Conservation (phyloP, 2,888 invertebrate species). For the Marasmarcha lunaedactyla region DNA sequence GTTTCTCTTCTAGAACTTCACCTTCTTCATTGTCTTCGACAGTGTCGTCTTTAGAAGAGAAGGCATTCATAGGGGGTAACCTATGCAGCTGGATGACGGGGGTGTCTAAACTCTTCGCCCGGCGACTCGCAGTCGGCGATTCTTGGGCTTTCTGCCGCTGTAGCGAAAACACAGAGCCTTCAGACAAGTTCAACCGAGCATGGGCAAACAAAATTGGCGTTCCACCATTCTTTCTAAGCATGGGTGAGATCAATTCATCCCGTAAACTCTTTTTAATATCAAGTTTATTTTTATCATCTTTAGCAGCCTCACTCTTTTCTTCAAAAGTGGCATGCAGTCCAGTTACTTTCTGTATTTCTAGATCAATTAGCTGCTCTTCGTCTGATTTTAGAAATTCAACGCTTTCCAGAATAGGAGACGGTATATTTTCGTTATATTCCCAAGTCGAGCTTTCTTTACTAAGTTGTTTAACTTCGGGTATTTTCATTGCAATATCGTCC, state of each 20-base stretch:
- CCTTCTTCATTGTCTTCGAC: conserved; percentile 81
- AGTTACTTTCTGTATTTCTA: conserved; percentile 68
- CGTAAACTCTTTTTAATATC: conserved; percentile 68
- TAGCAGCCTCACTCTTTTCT: conserved; percentile 33
- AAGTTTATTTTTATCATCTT: conserved; percentile 33
- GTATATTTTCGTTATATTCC: conserved; percentile 75
- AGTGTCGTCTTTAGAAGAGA: conserved; percentile 91
- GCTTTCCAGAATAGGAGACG: conserved; percentile 73
- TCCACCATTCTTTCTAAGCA: conserved; percentile 78
- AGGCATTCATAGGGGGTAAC: conserved; percentile 85
- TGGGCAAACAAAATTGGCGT: conserved; percentile 84
- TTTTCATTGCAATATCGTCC: conserved; percentile 75
- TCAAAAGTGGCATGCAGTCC: conserved; percentile 42
- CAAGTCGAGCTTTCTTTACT: conserved; percentile 69
- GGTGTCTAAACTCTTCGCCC: conserved; percentile 87
- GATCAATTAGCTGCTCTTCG: conserved; percentile 66
- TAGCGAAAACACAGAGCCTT: conserved; percentile 83
- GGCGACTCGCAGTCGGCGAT: conserved; percentile 79
- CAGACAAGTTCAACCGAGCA: conserved; percentile 83
- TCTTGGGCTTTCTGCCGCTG: conserved; percentile 82
- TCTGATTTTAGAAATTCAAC: conserved; percentile 72
- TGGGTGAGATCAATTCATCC: conserved; percentile 77
- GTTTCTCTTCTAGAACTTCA: conserved; percentile 72
- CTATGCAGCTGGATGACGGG: conserved; percentile 84
- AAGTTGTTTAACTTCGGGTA: conserved; percentile 58